phyloP scores from a whole-genome alignment of 2,113 vertebrate species.

The Gymnobelideus leadbeateri region DNA sequence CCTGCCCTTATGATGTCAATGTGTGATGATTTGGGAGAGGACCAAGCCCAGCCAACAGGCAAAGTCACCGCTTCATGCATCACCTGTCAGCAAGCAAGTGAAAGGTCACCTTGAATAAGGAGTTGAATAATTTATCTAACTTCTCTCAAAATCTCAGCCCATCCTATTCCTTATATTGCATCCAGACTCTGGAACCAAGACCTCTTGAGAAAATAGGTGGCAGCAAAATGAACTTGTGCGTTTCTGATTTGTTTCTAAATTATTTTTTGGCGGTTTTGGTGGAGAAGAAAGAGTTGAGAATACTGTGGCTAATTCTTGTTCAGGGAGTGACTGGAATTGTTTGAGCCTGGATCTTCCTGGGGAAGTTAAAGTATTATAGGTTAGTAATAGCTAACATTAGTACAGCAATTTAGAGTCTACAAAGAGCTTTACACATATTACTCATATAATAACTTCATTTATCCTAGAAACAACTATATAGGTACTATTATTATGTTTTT shows the following conservation, averaged over 20 bases:
- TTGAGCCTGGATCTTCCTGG: not conserved
- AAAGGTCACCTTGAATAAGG: slow-evolving; percentile 3
- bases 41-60: not conserved
- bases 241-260: not conserved
- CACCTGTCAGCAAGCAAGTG: not conserved
- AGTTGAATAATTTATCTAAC: not conserved
- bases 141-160: not conserved
- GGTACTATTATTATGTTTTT: not conserved
- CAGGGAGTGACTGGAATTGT: not conserved
- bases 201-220: not conserved
- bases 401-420: not conserved
- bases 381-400: not conserved
- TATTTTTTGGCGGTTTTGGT: not conserved
- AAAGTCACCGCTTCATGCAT: not conserved
- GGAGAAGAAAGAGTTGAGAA: not conserved
- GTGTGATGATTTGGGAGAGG: slow-evolving; percentile 21
- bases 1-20: slow-evolving; percentile 42
- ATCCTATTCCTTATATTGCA: not conserved
- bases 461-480: not conserved
- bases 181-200: not conserved
- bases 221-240: not conserved
- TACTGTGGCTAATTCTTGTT: not conserved
- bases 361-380: slow-evolving; percentile 10
- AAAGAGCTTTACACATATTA: not conserved
- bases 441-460: not conserved